Percentiles rank a stretch among this genome's conserved stretches.
phyloP scores from a whole-genome alignment of 2,113 vertebrate species.

The Carettochelys insculpta region DNA sequence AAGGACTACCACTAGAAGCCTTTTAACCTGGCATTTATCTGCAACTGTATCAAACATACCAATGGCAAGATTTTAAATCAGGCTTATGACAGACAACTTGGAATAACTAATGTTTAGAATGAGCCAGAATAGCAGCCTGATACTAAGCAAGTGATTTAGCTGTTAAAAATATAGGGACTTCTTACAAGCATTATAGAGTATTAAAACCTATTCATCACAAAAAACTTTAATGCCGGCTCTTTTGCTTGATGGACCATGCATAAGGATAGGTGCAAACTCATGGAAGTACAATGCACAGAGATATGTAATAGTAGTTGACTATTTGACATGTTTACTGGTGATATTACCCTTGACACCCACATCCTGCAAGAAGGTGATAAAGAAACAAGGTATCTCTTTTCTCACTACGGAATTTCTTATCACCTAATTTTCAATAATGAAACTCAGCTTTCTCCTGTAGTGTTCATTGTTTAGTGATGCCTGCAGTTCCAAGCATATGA shows the following conservation, averaged over 20 bases:
- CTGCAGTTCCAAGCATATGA: neutral
- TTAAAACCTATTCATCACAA: neutral
- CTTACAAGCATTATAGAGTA: neutral
- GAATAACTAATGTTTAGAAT: neutral
- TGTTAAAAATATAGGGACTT: neutral
- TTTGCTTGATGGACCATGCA: neutral
- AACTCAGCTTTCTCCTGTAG: neutral
- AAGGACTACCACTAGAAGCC: neutral
- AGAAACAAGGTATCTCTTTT: neutral
- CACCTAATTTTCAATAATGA: neutral
- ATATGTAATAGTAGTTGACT: fast-evolving
- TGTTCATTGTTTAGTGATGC: neutral
- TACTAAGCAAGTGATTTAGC: fast-evolving
- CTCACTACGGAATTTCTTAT: neutral
- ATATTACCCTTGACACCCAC: slow-evolving; percentile 25
- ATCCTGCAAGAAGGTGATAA: neutral
- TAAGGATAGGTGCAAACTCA: neutral
- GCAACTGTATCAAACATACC: neutral
- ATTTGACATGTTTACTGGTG: fast-evolving
- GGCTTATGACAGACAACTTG: neutral
- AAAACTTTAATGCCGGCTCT: neutral
- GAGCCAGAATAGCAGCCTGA: neutral
- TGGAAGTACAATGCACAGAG: neutral
- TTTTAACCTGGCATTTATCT: neutral
- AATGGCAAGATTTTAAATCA: neutral